Evolutionary conservation across 2,888 invertebrate species (phyloP), one percentile per base, ranked within the genome.

Genomic region (Lasioglossum pauxillum): DNA sequence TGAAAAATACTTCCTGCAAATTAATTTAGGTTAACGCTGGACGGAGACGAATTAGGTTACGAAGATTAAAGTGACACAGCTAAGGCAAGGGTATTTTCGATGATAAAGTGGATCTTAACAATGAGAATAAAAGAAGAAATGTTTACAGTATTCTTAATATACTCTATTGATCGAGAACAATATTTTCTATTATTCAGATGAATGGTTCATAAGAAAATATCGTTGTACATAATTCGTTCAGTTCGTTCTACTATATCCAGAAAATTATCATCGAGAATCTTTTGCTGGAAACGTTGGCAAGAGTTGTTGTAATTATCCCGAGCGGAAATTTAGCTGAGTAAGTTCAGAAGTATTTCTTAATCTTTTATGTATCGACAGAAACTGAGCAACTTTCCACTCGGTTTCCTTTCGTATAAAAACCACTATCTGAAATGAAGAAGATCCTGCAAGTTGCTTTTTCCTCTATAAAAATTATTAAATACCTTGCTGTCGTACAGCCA

Each of bases 341-440:
- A 81, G 57, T 81, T 71, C 2, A 2, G 31, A 80, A 53, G 41
- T 76, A 76, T 69, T 69, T 76, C 76, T 67, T n/a, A 76, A 35
- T 44, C 41, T 44, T 27, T 14, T 44, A 19, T 16, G 41, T n/a
- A 57, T 71, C 71, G 19, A 57, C 44, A 44, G 71, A 57, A 77
- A 77, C 35, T 14, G 38, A 78, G 57, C 27, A 74, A 80, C 49
- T 53, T 80, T 69, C 31, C 35, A n/a, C 41, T 35, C 57, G 44
- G 57, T 57, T 57, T 41, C 44, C 12, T 35, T 81, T 71, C 44
- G 53, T 44, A 57, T 60, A 60, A 14, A 27, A 71, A 57, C 49
- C 14, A 27, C 49, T 67, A 19, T 41, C 16, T 41, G 41, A 75
- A 80, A 23, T 31, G 2, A 16, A 7, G 16, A 49, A 31, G 10